Conservation (phyloP, 2,113 vertebrate species). For the Oryzias javanicus region DNA sequence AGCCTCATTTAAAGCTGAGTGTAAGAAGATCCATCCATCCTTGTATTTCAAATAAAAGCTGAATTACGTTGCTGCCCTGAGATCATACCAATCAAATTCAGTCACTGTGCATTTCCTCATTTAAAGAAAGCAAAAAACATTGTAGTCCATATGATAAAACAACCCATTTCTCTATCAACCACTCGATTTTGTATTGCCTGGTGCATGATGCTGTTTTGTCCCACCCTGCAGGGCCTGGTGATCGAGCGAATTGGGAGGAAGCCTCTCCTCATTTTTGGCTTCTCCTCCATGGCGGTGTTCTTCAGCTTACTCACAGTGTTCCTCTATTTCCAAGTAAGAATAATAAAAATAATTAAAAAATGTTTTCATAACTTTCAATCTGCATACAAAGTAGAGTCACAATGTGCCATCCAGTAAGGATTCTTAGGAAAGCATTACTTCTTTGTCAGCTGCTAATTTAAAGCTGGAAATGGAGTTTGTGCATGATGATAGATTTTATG, state of each 20-base stretch:
- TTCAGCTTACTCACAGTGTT: conserved; percentile 86
- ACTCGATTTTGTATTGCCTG: not conserved
- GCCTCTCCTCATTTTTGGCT: conserved; percentile 89
- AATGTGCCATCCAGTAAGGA: not conserved
- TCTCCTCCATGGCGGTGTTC: conserved; percentile 86
- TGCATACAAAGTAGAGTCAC: not conserved
- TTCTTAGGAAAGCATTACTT: conserved; percentile 1
- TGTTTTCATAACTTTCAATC: not conserved
- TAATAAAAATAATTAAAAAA: no score
- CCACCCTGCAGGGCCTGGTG: conserved; percentile 82
- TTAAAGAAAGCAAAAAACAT: no score
- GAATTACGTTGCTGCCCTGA: no score
- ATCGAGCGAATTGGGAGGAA: conserved; percentile 87
- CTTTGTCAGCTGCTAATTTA: not conserved
- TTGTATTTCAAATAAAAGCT: not conserved
- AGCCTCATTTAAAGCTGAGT: conserved; percentile 2
- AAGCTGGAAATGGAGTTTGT: not conserved
- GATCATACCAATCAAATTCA: no score
- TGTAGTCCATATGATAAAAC: no score
- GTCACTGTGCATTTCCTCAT: no score
- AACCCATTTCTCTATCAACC: no score
- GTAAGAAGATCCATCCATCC: conserved; percentile 5
- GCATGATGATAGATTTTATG: not conserved
- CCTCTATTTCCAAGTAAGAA: conserved; percentile 86
- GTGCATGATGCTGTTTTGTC: not conserved